Evolutionary conservation across 2,888 invertebrate genomes (phyloP).

Genomic region (Noctua janthina): DNA sequence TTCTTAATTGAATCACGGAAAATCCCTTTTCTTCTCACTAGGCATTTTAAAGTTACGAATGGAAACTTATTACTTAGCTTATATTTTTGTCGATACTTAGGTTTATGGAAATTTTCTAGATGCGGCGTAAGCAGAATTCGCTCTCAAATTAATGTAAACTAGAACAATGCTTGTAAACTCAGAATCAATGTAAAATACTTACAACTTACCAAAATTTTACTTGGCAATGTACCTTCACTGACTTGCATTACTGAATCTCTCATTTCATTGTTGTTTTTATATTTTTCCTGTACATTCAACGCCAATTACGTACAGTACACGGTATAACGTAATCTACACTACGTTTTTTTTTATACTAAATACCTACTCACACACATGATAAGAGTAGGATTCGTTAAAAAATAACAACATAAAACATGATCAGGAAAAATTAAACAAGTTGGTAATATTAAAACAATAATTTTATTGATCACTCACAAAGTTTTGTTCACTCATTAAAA

Average conservation of each 20-base stretch:
- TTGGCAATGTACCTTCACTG: not conserved
- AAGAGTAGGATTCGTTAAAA: not conserved
- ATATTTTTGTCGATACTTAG: not conserved
- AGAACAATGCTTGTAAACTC: not conserved
- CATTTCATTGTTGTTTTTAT: not conserved
- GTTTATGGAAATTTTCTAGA: not conserved
- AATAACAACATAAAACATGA: not conserved
- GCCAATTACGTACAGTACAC: not conserved
- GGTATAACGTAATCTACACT: not conserved
- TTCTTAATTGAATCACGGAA: not conserved
- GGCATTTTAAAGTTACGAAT: not conserved
- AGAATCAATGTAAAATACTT: not conserved
- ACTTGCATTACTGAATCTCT: constrained; percentile 12
- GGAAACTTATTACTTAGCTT: not conserved
- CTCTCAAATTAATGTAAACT: not conserved
- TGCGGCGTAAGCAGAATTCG: constrained; percentile 1
- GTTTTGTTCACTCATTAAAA: constrained; percentile 84
- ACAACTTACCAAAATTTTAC: not conserved
- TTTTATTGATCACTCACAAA: constrained; percentile 84
- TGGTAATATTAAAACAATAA: constrained; percentile 70
- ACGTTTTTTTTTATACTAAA: not conserved
- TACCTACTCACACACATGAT: not conserved
- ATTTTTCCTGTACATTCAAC: not conserved
- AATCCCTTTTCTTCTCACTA: not conserved
- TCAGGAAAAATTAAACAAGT: constrained; percentile 45